Percentiles rank a stretch among this genome's conserved stretches.
Evolutionary conservation across 2,797 vertebrate genomes (phyloP).

Genomic region (Linurgus olivaceus): DNA sequence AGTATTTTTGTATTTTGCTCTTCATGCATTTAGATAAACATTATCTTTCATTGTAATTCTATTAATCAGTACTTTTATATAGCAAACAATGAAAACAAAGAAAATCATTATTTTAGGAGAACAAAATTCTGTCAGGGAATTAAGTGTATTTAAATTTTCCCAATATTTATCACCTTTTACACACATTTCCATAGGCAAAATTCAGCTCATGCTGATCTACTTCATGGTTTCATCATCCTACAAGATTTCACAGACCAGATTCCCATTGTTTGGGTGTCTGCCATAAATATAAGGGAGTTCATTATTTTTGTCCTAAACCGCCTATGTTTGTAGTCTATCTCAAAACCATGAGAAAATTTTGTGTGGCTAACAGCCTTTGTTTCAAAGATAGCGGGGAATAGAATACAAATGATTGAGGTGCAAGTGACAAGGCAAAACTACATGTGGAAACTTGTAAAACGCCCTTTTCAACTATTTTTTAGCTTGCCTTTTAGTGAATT

Average conservation of each 20-base stretch:
- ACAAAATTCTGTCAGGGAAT: not conserved
- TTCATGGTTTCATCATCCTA: not conserved
- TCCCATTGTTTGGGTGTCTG: not conserved
- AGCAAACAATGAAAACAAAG: not conserved
- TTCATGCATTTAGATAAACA: not conserved
- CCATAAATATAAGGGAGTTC: not conserved
- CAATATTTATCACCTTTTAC: not conserved
- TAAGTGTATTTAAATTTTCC: not conserved
- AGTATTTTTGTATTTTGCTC: not conserved
- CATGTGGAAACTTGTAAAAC: not conserved
- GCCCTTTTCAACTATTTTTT: not conserved
- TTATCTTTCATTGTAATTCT: not conserved
- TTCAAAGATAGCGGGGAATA: not conserved
- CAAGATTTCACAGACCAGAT: not conserved
- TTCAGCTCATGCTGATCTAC: not conserved
- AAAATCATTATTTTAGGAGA: not conserved
- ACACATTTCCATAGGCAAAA: not conserved
- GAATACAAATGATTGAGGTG: not conserved
- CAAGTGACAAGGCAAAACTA: not conserved
- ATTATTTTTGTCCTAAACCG: not conserved
- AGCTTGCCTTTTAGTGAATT: not conserved
- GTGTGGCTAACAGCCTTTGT: not conserved
- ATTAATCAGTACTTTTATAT: not conserved
- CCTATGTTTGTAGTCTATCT: not conserved
- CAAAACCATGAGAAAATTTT: not conserved